Evolutionary conservation across 2,113 vertebrate genomes (phyloP).

Genomic region (Daubentonia madagascariensis): DNA sequence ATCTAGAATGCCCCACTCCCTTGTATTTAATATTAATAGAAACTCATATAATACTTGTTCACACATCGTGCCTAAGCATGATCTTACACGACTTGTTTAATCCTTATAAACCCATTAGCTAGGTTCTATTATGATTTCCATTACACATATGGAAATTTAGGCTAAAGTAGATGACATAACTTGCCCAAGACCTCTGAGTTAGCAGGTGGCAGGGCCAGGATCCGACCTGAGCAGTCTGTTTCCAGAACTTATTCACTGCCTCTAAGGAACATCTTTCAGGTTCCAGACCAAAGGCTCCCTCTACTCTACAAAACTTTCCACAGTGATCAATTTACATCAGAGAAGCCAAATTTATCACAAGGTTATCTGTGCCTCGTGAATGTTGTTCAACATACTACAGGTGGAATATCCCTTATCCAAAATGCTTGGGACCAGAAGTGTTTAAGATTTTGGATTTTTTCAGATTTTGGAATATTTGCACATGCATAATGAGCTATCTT

Average conservation of each 20-base stretch:
- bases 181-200: neutral
- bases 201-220: neutral
- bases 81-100: neutral
- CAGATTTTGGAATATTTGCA: neutral
- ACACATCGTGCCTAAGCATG: neutral
- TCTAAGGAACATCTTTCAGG: neutral
- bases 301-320: neutral
- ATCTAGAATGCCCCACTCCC: neutral
- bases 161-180: neutral
- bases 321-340: neutral
- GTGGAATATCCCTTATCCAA: neutral
- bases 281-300: neutral
- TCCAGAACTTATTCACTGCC: neutral
- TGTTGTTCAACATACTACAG: neutral
- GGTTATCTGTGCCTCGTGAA: neutral
- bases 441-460: neutral
- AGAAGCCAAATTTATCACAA: neutral
- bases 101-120: neutral
- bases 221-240: neutral
- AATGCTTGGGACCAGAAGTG: neutral
- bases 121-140: neutral
- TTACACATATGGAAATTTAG: neutral
- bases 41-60: neutral
- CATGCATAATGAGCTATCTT: too few relatives aligned
- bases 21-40: neutral